Percentiles rank a stretch among this genome's conserved stretches.
Conservation (phyloP, 2,888 invertebrate species). For the Miltochrista miniata region DNA sequence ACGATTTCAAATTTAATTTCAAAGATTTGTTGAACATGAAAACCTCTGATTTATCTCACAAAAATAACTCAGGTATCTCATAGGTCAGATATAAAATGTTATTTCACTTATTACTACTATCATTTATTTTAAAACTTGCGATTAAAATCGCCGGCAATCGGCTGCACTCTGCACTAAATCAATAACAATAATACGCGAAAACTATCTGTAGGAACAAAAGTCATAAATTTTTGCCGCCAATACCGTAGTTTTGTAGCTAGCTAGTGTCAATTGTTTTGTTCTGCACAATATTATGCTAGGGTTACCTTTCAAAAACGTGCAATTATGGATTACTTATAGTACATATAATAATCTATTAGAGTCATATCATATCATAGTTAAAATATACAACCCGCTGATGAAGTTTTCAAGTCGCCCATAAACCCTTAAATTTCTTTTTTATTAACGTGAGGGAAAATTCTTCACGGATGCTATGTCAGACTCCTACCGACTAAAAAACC, state of each 20-base stretch:
- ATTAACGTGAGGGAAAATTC: no score
- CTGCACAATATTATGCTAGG: constrained; percentile 12
- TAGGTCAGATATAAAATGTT: background rate
- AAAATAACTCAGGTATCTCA: background rate
- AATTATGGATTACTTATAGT: background rate
- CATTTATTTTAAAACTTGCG: constrained; percentile 24
- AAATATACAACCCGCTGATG: no score
- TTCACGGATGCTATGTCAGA: no score
- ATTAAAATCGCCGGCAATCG: constrained; percentile 16
- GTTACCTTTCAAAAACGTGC: background rate
- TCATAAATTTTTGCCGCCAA: constrained; percentile 72
- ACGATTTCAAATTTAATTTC: no score
- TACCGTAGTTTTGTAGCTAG: constrained; percentile 57
- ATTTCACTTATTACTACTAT: constrained; percentile 5
- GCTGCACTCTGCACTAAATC: constrained; percentile 8
- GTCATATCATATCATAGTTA: no score
- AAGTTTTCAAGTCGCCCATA: no score
- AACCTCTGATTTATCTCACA: no score
- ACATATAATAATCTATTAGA: no score
- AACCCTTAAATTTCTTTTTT: no score
- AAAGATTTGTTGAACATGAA: no score
- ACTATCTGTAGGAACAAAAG: constrained; percentile 73
- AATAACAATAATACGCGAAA: constrained; percentile 43
- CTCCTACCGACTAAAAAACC: no score
- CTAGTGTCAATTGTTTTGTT: constrained; percentile 75